phyloP scores from a whole-genome alignment of 1,140 invertebrate species.

The Agrypnia vestita region DNA sequence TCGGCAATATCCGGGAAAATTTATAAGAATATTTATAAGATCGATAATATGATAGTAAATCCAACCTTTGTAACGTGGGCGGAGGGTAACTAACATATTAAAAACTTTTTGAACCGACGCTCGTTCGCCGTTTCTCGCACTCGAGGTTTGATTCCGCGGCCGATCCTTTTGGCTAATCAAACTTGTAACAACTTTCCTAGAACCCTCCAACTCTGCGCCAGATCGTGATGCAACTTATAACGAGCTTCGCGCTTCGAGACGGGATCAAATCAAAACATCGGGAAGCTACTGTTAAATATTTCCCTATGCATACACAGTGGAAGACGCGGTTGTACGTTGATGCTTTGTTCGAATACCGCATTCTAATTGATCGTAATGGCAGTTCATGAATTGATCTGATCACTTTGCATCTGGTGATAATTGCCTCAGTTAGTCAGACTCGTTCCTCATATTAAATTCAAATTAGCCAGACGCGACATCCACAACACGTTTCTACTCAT shows the following conservation, averaged over 20 bases:
- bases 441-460: too few relatives aligned
- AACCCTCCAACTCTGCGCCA: neutral
- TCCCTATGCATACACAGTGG: neutral
- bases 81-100: neutral
- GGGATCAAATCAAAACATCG: constrained; percentile 15
- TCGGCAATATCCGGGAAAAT: constrained; percentile 12
- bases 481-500: too few relatives aligned
- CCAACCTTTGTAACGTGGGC: neutral
- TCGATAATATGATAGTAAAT: neutral
- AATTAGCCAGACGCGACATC: neutral
- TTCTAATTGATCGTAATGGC: neutral
- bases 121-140: neutral
- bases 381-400: constrained; percentile 1
- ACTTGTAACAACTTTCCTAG: constrained; percentile 10
- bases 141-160: neutral
- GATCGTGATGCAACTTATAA: constrained; percentile 46
- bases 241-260: constrained; percentile 14
- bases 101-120: neutral
- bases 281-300: neutral
- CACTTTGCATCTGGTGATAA: neutral
- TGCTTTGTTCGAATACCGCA: constrained; percentile 3
- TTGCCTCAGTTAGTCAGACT: neutral
- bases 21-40: neutral
- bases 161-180: constrained; percentile 38
- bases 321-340: neutral